These are phyloP conservation scores for Sphyrna mokarran DNA, from an alignment of 2,113 vertebrate species.

Conservation along the genomic window DNA sequence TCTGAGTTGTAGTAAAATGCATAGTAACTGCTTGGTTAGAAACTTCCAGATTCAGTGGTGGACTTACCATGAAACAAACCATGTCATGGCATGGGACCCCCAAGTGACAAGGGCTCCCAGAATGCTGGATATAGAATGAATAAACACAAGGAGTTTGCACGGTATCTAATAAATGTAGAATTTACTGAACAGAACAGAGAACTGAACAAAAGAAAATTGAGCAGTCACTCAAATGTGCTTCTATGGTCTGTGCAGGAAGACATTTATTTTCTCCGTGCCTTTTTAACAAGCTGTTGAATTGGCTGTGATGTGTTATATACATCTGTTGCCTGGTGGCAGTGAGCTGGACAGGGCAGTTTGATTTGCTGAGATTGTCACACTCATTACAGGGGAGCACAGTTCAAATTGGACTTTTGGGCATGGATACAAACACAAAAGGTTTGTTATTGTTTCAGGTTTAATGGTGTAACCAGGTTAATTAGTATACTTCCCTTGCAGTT, in stretches of 20 bases:
- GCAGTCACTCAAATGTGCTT: not conserved
- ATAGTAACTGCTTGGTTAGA: too few relatives aligned
- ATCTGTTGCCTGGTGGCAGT: not conserved
- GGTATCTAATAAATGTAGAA: not conserved
- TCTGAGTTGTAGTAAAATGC: too few relatives aligned
- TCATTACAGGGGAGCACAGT: not conserved
- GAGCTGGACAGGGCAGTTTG: conserved; percentile 5
- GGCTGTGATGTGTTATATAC: not conserved
- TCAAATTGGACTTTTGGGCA: not conserved
- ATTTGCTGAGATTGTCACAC: not conserved
- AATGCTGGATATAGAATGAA: not conserved
- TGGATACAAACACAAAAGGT: not conserved
- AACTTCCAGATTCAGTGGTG: too few relatives aligned
- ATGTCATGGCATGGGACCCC: too few relatives aligned
- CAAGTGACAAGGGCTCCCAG: too few relatives aligned
- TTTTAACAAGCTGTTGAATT: not conserved
- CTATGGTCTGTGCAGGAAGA: not conserved
- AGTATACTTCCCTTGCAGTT: not conserved
- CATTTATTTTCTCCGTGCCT: not conserved
- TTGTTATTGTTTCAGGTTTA: not conserved
- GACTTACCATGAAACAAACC: too few relatives aligned
- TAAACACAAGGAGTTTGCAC: not conserved
- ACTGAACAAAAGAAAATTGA: not conserved
- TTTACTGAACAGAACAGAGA: not conserved
- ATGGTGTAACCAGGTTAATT: not conserved